Evolutionary conservation across 2,113 vertebrate species (phyloP).

Genomic region (Melanocharis versteri): DNA sequence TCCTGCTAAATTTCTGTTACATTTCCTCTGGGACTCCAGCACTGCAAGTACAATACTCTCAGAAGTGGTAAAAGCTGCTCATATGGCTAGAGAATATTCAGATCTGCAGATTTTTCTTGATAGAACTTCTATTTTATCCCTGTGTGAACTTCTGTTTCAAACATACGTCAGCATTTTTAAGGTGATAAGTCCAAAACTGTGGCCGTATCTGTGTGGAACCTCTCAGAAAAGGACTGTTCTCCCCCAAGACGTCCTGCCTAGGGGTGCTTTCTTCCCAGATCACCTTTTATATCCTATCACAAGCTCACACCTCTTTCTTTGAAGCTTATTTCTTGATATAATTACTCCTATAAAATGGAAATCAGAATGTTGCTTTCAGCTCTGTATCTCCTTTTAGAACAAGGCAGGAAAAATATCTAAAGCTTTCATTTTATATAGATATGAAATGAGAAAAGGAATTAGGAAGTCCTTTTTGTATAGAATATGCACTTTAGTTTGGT

Average conservation of each 20-base stretch:
- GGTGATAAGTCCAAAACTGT: not conserved
- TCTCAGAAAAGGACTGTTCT: not conserved
- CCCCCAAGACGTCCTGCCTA: not conserved
- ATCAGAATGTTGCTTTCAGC: not conserved
- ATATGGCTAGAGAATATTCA: not conserved
- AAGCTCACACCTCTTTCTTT: not conserved
- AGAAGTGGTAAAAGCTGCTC: not conserved
- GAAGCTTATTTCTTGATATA: not conserved
- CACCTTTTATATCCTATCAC: not conserved
- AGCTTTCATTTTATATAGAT: not conserved
- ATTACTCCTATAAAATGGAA: not conserved
- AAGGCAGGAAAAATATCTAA: not conserved
- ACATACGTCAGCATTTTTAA: not conserved
- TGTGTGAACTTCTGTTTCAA: not conserved
- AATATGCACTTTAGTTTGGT: not conserved
- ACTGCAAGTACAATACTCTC: not conserved
- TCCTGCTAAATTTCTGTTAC: not conserved
- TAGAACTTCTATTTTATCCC: not conserved
- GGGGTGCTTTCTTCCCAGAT: not conserved
- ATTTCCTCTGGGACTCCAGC: not conserved
- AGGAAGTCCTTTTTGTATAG: not conserved
- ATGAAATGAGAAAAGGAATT: not conserved
- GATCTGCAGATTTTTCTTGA: not conserved
- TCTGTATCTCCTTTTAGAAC: not conserved
- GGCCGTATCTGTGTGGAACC: rapidly evolving